Percentiles rank a stretch among this genome's conserved stretches.
phyloP scores from a whole-genome alignment of 2,113 vertebrate genomes.

The Alethe diademata region DNA sequence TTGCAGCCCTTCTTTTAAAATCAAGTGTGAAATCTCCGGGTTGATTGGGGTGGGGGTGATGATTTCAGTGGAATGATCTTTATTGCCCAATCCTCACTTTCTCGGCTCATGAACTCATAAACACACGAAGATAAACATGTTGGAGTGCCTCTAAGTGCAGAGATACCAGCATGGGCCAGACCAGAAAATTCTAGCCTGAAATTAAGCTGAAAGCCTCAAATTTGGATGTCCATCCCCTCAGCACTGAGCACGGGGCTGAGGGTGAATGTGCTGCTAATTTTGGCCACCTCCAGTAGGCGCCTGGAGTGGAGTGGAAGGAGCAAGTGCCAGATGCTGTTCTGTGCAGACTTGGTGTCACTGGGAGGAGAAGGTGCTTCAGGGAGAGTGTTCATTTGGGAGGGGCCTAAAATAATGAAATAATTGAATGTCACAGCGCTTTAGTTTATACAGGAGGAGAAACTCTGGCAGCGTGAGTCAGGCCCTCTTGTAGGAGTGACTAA shows the following conservation, averaged over 20 bases:
- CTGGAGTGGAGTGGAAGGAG: not conserved
- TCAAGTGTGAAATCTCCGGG: not conserved
- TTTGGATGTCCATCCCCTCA: not conserved
- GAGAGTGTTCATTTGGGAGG: conserved; percentile 8
- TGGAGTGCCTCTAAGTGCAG: not conserved
- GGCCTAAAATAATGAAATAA: conserved; percentile 43
- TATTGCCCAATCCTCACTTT: not conserved
- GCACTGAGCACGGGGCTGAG: not conserved
- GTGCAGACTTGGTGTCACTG: conserved; percentile 46
- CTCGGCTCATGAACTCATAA: not conserved
- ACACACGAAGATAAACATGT: not conserved
- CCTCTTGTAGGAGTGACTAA: conserved; percentile 52
- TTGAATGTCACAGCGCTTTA: not conserved
- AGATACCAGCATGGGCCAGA: not conserved
- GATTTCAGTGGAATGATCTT: not conserved
- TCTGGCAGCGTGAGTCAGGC: conserved; percentile 33
- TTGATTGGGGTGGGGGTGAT: not conserved
- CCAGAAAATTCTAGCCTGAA: not conserved
- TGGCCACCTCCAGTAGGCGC: not conserved
- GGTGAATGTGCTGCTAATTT: not conserved
- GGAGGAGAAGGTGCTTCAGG: conserved; percentile 45
- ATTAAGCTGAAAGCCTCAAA: not conserved
- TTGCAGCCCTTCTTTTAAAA: not conserved
- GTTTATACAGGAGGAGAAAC: conserved; percentile 33
- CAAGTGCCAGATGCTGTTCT: not conserved